A percentile compares a stretch with the other conserved stretches of the same genome.
Evolutionary conservation across 2,797 vertebrate species (phyloP).

Genomic region (Chelonia mydas): DNA sequence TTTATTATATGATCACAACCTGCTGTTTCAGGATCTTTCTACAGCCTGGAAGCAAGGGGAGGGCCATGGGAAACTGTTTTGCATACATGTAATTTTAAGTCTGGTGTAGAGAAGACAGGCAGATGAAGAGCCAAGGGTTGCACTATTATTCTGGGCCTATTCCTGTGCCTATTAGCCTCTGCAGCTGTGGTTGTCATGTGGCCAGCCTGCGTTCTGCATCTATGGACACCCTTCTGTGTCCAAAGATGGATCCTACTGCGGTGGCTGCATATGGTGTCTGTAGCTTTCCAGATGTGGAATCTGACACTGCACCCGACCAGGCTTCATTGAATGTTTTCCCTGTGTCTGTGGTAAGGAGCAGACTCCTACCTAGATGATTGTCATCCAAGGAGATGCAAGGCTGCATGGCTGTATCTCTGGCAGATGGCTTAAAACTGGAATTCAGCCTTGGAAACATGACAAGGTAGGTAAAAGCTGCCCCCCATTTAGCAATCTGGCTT

Average conservation of each 20-base stretch:
- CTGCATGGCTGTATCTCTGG: background rate
- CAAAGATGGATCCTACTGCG: accelerated
- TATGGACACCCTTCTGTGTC: background rate
- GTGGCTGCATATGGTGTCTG: background rate
- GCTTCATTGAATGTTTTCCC: background rate
- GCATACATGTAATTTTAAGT: background rate
- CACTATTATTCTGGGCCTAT: background rate
- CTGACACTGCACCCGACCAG: background rate
- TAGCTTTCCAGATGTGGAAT: background rate
- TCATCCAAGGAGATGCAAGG: background rate
- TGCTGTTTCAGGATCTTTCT: background rate
- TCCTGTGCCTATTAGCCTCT: background rate
- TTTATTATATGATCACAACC: background rate
- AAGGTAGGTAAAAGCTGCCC: background rate
- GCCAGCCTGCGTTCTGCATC: background rate
- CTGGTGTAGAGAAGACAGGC: background rate
- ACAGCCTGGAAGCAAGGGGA: accelerated
- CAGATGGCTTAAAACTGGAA: background rate
- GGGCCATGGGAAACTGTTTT: background rate
- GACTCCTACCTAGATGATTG: background rate
- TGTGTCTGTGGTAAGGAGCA: background rate
- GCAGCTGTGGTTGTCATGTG: background rate
- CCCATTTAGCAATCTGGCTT: background rate
- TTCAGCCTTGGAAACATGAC: background rate
- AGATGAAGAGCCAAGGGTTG: background rate